Base-by-base conservation (phyloP, 1,140 invertebrate genomes). In the Calosoma granatense region DNA sequence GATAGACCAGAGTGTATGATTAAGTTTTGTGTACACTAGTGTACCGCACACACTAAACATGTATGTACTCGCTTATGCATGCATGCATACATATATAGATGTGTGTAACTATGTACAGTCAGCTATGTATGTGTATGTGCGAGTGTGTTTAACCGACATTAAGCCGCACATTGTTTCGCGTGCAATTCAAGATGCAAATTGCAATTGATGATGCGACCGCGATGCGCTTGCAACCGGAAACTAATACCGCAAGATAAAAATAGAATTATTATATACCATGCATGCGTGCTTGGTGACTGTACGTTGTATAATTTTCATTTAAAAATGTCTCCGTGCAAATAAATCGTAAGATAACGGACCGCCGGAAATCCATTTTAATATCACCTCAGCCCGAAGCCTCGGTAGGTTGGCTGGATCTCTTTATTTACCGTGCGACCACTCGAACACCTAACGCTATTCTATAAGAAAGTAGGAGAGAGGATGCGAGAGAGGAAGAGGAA, bases 161-260 rank as follows among this genome's bases (percentile, higher is more conserved):
- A 47, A 17, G 6, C 17, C 41, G 41, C 6, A 17, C 41, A 47
- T 47, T 47, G 41, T 47, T 11, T 47, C 41, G 41, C 41, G 41
- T 47, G 41, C 41, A 47, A 17, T 47, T 47, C 41, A 47, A 47
- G 41, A 47, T 47, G 41, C 41, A 47, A 47, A 47, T 47, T 47
- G 41, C 41, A 47, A 47, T 47, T 47, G 41, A 47, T 47, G 41
- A 47, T 47, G 41, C 41, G 41, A 9, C 17, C 41, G 26, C n/a
- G 26, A n/a, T 36, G 26, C 26, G 26, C 26, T 36, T 17, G 17
- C 41, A 17, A 6, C 41, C 9, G 41, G 41, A 47, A 47, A 6
- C 41, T 47, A 47, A 47, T 47, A 17, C 41, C 41, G 41, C 41
- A 47, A 47, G 41, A 47, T 47, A 47, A 47, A 47, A 47, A 47